A percentile compares a stretch with the other conserved stretches of the same genome.
Evolutionary conservation across 1,140 invertebrate genomes (phyloP).

Genomic region (Drosophila novamexicana): DNA sequence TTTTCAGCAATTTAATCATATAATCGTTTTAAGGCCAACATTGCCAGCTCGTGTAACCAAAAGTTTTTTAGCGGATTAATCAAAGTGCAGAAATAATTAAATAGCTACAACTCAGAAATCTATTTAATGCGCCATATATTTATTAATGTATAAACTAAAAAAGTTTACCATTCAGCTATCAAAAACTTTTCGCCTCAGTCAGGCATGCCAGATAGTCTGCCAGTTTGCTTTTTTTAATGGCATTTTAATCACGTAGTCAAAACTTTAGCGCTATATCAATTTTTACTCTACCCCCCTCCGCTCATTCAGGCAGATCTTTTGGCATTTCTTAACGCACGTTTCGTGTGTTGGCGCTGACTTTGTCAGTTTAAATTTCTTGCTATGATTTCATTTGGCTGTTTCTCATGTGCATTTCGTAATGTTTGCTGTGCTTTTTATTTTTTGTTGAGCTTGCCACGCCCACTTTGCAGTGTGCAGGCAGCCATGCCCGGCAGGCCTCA

Average conservation of each 20-base stretch:
- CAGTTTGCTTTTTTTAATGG: constrained; percentile 4
- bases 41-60: too few species aligned
- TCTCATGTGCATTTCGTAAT: constrained; percentile 38
- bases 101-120: neutral
- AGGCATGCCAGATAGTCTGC: neutral
- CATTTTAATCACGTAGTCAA: constrained; percentile 43
- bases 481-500: neutral
- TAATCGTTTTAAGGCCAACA: too few species aligned
- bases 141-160: constrained; percentile 13
- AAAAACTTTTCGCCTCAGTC: constrained; percentile 10
- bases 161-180: constrained; percentile 13
- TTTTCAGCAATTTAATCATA: too few species aligned
- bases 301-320: neutral
- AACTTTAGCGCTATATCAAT: constrained; percentile 37
- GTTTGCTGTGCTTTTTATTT: neutral
- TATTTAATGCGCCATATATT: neutral
- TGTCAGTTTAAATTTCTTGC: constrained; percentile 51
- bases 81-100: too few species aligned
- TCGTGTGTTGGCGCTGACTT: constrained; percentile 16
- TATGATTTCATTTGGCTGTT: constrained; percentile 39
- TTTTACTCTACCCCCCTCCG: neutral
- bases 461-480: constrained; percentile 13
- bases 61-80: too few species aligned
- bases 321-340: constrained; percentile 8
- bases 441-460: constrained; percentile 16